Evolutionary conservation across 2,797 vertebrate species (phyloP).

Genomic region (Podarcis siculus): DNA sequence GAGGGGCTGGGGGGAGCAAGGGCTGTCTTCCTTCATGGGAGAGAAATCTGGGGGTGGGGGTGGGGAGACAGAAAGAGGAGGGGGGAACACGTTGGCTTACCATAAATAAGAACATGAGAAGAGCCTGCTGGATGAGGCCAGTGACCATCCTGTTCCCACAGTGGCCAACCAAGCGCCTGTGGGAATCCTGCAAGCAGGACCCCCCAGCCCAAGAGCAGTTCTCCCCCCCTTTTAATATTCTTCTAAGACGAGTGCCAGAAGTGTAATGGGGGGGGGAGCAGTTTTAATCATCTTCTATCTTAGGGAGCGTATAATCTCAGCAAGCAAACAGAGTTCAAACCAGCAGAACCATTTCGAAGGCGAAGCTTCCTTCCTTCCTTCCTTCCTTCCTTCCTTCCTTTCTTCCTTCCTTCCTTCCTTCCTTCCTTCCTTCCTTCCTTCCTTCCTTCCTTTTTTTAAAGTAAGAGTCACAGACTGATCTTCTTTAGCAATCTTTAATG

Average conservation of each 20-base stretch:
- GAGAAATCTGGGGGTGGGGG: neutral
- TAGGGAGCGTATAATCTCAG: constrained; percentile 56
- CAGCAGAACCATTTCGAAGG: constrained; percentile 53
- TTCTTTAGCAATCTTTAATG: constrained; percentile 44
- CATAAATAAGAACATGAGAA: neutral
- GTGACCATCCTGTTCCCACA: too few species aligned
- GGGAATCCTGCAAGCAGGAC: neutral
- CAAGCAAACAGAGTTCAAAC: constrained; percentile 56
- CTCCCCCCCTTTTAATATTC: neutral
- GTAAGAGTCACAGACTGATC: constrained; percentile 1
- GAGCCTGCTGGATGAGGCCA: too few species aligned
- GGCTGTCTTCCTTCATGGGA: neutral
- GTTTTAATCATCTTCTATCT: constrained; percentile 52
- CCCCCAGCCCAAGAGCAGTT: neutral
- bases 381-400: too few species aligned
- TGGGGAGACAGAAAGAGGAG: neutral
- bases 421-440: neutral
- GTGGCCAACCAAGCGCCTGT: too few species aligned
- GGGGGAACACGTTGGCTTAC: too few species aligned
- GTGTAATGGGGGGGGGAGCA: too few species aligned
- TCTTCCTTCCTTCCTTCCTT: too few species aligned
- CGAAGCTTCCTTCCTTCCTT: constrained; percentile 28
- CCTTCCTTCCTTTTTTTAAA: neutral
- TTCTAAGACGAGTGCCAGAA: constrained; percentile 16
- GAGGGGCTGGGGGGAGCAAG: too few species aligned